Evolutionary conservation across 2,888 invertebrate species (phyloP).

Genomic region (Furcula furcula): DNA sequence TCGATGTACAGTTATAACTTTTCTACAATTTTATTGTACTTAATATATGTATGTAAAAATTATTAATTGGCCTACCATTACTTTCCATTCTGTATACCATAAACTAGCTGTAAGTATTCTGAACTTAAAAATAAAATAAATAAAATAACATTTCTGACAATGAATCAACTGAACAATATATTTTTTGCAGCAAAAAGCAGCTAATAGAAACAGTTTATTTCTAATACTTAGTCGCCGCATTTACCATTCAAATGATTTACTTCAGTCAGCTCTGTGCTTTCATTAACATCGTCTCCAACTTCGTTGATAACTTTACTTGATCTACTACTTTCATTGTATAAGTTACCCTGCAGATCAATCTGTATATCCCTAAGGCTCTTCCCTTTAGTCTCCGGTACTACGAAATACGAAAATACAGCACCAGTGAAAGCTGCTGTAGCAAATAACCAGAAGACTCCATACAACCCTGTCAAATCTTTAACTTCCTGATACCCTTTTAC

Average conservation of each 20-base stretch:
- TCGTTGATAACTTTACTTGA: slow-evolving; percentile 5
- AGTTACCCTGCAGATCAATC: slow-evolving; percentile 61
- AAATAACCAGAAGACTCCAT: slow-evolving; percentile 73
- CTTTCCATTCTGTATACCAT: no score
- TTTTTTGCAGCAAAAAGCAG: no score
- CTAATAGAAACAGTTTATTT: no score
- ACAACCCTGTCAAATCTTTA: slow-evolving; percentile 64
- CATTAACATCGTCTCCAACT: background rate
- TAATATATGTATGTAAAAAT: no score
- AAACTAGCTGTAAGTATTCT: no score
- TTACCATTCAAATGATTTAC: slow-evolving; percentile 1
- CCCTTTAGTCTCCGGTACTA: slow-evolving; percentile 81
- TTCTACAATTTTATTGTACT: no score
- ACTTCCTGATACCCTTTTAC: slow-evolving; percentile 73
- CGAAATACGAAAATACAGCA: slow-evolving; percentile 57
- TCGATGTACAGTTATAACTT: no score
- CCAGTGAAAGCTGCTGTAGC: slow-evolving; percentile 61
- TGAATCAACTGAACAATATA: no score
- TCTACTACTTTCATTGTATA: slow-evolving; percentile 28
- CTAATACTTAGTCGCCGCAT: no score
- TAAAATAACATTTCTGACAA: no score
- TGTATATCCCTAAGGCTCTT: slow-evolving; percentile 81
- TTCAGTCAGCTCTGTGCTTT: slow-evolving; percentile 3
- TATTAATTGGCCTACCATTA: no score
- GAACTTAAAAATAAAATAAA: no score